Evolutionary conservation across 1,140 invertebrate species (phyloP), one percentile per base, ranked within the genome.

Genomic region (Nebria ingens): DNA sequence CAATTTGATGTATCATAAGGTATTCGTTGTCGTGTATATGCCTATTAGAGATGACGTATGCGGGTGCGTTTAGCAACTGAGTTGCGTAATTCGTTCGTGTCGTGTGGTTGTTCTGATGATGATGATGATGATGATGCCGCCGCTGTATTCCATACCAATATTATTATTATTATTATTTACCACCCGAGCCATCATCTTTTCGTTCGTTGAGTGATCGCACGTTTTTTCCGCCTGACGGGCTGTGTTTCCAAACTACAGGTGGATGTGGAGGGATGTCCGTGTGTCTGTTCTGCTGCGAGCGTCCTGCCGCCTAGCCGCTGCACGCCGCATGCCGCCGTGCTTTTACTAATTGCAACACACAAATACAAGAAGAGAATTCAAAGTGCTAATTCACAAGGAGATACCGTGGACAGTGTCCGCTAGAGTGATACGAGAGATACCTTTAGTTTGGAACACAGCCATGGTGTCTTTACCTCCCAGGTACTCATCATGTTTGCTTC

Each of bases 381-480:
- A 42, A 29, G 56, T 11, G 40, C 40, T 65, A n/a, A n/a, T n/a
- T n/a, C 55, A 69, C 66, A 61, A 71, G 64, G 67, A 71, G 65
- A 75, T 71, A 71, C 65, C 63, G 71, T 66, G 70, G 69, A 68
- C 73, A 69, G 71, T 70, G 65, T 74, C 73, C 76, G 76, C 74
- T 29, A 29, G 4, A n/a, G n/a, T n/a, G n/a, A n/a, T n/a, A 34
- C 25, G n/a, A 34, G 25, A 34, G 25, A 34, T 45, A 45, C 40
- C 40, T 75, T 73, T 78, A 78, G 76, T 78, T 79, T 77, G 77
- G 76, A 78, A 78, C 76, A 79, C 76, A 79, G 77, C 76, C 76
- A 79, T 79, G 77, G 77, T 79, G 74, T 79, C 76, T 75, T 72
- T 79, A 73, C 74, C 76, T 76, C 76, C 74, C 73, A 78, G 76